Base-by-base conservation (phyloP, 2,888 invertebrate genomes). In the Rhagophthalmus giganteus region DNA sequence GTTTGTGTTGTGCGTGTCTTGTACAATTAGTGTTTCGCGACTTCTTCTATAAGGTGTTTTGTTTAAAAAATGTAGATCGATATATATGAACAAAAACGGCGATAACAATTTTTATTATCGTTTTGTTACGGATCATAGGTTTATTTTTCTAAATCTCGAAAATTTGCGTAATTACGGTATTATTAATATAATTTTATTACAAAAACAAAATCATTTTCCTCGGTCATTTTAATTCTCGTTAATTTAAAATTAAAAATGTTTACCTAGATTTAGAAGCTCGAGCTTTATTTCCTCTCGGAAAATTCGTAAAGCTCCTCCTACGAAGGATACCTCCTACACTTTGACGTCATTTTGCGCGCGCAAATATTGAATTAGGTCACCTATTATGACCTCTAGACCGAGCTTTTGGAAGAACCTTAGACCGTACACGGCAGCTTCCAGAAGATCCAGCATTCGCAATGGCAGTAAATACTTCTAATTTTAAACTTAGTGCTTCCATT, bases 351-450 rank as follows among this genome's bases (percentile, higher is more conserved):
- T 54, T 60, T 66, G 68, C 69, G 69, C 70, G 70, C 69, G 66
- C 66, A 62, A 58, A 57, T 58, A 50, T 57, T 56, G 55, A 72
- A 70, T 54, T 74, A 57, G 74, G 74, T 75, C 73, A 74, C 69
- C 74, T 66, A 65, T 63, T 61, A 63, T 70, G 72, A 73, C 71
- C 71, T 65, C 60, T 61, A 56, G 56, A 54, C 57, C 58, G 57
- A 65, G 67, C 63, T 64, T 60, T 60, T 64, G 66, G 64, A 56
- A 60, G 61, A 60, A 62, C 61, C 59, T 66, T 64, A 65, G 65
- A 68, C 63, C 61, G 57, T 57, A 66, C 61, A 66, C 67, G n/a
- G n/a, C n/a, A 64, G 69, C 67, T 61, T 66, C 67, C 70, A 67
- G 64, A 65, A 69, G 66, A 63, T 62, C 56, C 65, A 67, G 66